Percentiles rank a stretch among this genome's conserved stretches.
Evolutionary conservation across 2,113 vertebrate genomes (phyloP).

Genomic region (Gymnarchus niloticus): DNA sequence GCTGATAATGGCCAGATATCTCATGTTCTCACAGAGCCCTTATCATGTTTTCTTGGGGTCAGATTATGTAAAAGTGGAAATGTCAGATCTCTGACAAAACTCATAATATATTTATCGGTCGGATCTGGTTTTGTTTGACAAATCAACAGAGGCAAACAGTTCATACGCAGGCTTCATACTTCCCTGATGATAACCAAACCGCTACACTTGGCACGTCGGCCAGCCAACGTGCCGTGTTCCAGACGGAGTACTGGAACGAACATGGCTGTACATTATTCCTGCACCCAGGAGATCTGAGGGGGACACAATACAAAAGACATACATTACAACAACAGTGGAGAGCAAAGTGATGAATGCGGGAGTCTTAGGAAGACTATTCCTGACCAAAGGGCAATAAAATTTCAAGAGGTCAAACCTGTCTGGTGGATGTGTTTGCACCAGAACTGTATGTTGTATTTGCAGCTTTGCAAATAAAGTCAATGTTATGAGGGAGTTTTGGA

Average conservation of each 20-base stretch:
- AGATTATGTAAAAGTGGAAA: not conserved
- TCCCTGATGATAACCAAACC: not conserved
- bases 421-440: not conserved
- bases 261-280: not conserved
- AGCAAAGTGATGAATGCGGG: not conserved
- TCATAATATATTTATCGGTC: not conserved
- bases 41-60: not conserved
- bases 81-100: not conserved
- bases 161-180: not conserved
- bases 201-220: not conserved
- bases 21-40: not conserved
- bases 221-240: not conserved
- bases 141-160: not conserved
- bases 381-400: not conserved
- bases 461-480: not conserved
- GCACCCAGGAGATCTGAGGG: not conserved
- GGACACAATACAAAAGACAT: not conserved
- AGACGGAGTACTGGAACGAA: not conserved
- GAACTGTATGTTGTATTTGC: no score
- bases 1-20: not conserved
- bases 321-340: not conserved
- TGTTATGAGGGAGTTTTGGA: not conserved
- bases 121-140: constrained; percentile 5
- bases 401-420: not conserved
- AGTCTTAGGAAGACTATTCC: not conserved